A percentile compares a stretch with the other conserved stretches of the same genome.
Evolutionary conservation across 2,888 invertebrate species (phyloP).

Genomic region (Chloromyia formosa): DNA sequence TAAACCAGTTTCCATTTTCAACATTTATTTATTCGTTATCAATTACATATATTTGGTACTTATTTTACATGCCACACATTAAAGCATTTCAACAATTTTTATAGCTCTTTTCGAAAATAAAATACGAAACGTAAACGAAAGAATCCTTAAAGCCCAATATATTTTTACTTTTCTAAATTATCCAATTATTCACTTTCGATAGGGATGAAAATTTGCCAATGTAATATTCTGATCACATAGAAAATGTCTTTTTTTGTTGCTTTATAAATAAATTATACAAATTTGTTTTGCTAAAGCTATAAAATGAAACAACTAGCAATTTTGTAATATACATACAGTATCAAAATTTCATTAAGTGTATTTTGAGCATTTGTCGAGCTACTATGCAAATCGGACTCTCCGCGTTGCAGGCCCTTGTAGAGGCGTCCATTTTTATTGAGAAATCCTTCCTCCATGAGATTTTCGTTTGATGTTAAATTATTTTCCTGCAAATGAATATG

Average conservation of each 20-base stretch:
- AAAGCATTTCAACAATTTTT: slow-evolving; percentile 29
- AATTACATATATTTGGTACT: slow-evolving; percentile 14
- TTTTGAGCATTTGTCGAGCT: slow-evolving; percentile 53
- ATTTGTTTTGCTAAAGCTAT: slow-evolving; percentile 43
- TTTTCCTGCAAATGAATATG: slow-evolving; percentile 55
- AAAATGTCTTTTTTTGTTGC: slow-evolving; percentile 8
- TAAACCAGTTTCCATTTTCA: slow-evolving; percentile 21
- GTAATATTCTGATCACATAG: slow-evolving; percentile 4
- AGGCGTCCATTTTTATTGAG: slow-evolving; percentile 63
- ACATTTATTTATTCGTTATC: slow-evolving; percentile 36
- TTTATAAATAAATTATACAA: slow-evolving; percentile 9
- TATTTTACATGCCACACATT: slow-evolving; percentile 35
- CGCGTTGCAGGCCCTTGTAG: slow-evolving; percentile 53
- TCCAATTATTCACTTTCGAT: too few species aligned
- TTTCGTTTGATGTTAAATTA: slow-evolving; percentile 60
- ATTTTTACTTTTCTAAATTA: too few species aligned
- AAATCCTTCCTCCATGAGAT: slow-evolving; percentile 61
- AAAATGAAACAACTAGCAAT: slow-evolving; percentile 41
- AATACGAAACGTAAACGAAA: neutral
- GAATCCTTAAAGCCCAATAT: neutral
- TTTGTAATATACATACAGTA: slow-evolving; percentile 42
- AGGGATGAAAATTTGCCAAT: neutral
- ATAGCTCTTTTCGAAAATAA: slow-evolving; percentile 17
- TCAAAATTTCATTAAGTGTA: slow-evolving; percentile 40
- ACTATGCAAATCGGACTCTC: slow-evolving; percentile 54